Evolutionary conservation across 2,888 invertebrate species (phyloP), one percentile per base, ranked within the genome.

Genomic region (Heteropelma amictum): DNA sequence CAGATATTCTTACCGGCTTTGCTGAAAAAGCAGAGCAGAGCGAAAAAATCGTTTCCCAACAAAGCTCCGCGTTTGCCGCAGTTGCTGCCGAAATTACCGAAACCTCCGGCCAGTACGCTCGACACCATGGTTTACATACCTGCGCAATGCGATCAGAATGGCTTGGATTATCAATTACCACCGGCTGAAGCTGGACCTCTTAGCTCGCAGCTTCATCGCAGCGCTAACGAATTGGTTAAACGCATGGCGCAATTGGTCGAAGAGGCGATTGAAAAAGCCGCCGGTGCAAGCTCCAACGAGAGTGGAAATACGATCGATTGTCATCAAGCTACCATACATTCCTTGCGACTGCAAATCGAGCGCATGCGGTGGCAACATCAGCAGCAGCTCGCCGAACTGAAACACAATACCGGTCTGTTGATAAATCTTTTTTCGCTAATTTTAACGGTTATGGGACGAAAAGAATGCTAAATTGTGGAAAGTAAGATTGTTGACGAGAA

Each of bases 361-460:
- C 92, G 93, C 56, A 86, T 92, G 76, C 92, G 92, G 79, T 94
- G 95, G 92, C 91, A 91, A 42, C 94, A 96, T 82, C 91, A 93
- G 69, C 93, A 95, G 80, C 94, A 96, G 88, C 83, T 96, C 1
- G 89, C 91, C 0, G 95, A 96, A 82, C 85, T 96, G 12, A 95
- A 94, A 85, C 93, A 94, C 80, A 94, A 93, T 82, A 91, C 92
- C 67, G 93, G 94, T 94, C 84, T 82, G 80, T 71, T 19, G n/a
- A n/a, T n/a, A n/a, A n/a, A n/a, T n/a, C n/a, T n/a, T n/a, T n/a
- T n/a, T n/a, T n/a, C n/a, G n/a, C n/a, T n/a, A n/a, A n/a, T n/a
- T n/a, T n/a, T n/a, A n/a, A n/a, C n/a, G n/a, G n/a, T n/a, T n/a
- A n/a, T n/a, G n/a, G n/a, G n/a, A n/a, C n/a, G n/a, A n/a, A n/a